A percentile compares a stretch with the other conserved stretches of the same genome.
phyloP scores from a whole-genome alignment of 2,797 vertebrate species.

The Urosaurus nigricauda region DNA sequence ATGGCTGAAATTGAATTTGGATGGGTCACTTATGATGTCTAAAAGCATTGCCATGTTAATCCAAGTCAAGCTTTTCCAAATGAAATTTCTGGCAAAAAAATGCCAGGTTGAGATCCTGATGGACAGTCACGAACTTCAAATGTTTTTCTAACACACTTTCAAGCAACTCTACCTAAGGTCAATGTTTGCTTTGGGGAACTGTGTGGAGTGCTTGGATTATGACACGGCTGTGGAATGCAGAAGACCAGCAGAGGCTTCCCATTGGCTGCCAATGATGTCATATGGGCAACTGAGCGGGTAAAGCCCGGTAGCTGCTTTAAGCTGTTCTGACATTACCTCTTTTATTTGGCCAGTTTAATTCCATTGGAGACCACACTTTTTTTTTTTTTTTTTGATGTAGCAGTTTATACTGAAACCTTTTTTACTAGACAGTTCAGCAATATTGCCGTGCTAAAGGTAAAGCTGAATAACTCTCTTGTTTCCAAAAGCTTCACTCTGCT shows the following conservation, averaged over 20 bases:
- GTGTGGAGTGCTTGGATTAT: constrained; percentile 6
- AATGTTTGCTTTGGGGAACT: neutral
- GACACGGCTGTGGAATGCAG: constrained; percentile 56
- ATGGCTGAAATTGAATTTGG: neutral
- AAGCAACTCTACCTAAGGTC: constrained; percentile 9
- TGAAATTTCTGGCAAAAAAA: neutral
- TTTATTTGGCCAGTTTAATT: constrained; percentile 38
- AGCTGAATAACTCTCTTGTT: constrained; percentile 42
- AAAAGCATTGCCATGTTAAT: neutral
- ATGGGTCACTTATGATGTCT: rapidly evolving
- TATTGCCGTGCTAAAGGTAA: constrained; percentile 7
- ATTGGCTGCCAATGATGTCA: constrained; percentile 51
- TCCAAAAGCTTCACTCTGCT: constrained; percentile 4
- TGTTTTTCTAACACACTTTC: constrained; percentile 41
- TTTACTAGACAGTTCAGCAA: constrained; percentile 37
- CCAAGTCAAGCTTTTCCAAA: constrained; percentile 25
- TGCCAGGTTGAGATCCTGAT: constrained; percentile 17
- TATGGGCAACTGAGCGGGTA: constrained; percentile 41
- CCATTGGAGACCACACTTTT: neutral
- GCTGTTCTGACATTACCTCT: neutral
- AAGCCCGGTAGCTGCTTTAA: constrained; percentile 46
- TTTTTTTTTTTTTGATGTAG: constrained; percentile 24
- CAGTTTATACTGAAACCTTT: constrained; percentile 45
- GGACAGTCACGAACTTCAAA: neutral
- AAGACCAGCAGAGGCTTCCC: neutral